Base-by-base conservation (phyloP, 2,113 vertebrate genomes). In the Ibidorhyncha struthersii region DNA sequence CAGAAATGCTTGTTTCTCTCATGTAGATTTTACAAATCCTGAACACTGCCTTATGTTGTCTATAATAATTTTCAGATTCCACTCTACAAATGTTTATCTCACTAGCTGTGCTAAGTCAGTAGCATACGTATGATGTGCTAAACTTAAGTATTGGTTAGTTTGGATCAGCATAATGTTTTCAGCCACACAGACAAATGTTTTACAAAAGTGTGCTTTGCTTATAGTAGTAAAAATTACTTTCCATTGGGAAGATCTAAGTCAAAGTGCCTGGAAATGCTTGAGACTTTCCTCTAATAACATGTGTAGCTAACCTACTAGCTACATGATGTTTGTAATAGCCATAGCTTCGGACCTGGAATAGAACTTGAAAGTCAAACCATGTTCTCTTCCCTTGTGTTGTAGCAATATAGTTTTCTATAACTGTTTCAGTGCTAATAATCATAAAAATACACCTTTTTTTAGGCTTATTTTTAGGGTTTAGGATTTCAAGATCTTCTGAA, bases 41-140 rank as follows among this genome's bases (percentile, higher is more conserved):
- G 34, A 56, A 32, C 1, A 2, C 14, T 52, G 41, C 38, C 36
- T 29, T 23, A 1, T n/a, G 12, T 21, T n/a, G 19, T 30, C 58
- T 82, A 2, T n/a, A 14, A 8, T 15, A 43, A 16, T 36, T 50
- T 50, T 50, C 49, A 53, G 32, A 41, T 81, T 56, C 34, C 8
- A 4, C 22, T 63, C 30, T 47, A 29, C 41, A 34, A 84, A n/a
- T 6, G 2, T 45, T 14, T 5, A 14, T 77, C 52, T 80, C 1
- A 1, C 36, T 38, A 38, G 26, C n/a, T 65, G 3, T 34, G 9
- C 34, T 29, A 13, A 27, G 10, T 52, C 25, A 27, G 32, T 76
- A 34, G 10, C 1, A 1, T 43, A 6, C 0, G 0, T 41, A 8
- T 27, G 30, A 41, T 12, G 18, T 3, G 7, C 52, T 49, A 10